Evolutionary conservation across 2,888 invertebrate genomes (phyloP).

Genomic region (Drosophila seclusa): DNA sequence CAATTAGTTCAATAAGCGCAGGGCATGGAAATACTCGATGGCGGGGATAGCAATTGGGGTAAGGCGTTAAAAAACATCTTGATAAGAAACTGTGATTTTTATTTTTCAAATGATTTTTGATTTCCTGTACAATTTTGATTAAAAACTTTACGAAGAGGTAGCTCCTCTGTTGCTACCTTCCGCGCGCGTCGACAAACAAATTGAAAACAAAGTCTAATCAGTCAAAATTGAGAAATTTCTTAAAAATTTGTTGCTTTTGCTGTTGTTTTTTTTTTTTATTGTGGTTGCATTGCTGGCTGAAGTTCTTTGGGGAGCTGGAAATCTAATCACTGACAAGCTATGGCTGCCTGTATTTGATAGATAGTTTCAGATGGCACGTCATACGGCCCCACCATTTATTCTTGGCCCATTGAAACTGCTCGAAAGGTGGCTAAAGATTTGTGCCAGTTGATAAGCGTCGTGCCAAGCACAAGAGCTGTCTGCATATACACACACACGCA

Average conservation of each 20-base stretch:
- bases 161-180: conserved; percentile 31
- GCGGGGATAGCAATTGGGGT: conserved; percentile 73
- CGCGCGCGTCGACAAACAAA: conserved; percentile 59
- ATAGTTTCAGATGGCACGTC: conserved; percentile 73
- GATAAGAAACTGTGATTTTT: conserved; percentile 82
- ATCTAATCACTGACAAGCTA: conserved; percentile 76
- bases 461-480: conserved; percentile 53
- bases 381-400: conserved; percentile 23
- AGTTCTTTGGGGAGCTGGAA: conserved; percentile 57
- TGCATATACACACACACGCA: not conserved
- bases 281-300: conserved; percentile 41
- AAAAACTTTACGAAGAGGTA: conserved; percentile 68
- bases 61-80: conserved; percentile 70
- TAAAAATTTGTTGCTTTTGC: conserved; percentile 33
- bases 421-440: conserved; percentile 54
- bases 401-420: conserved; percentile 35
- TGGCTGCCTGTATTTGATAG: conserved; percentile 77
- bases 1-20: not conserved
- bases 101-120: conserved; percentile 81
- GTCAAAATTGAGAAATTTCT: conserved; percentile 78
- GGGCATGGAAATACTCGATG: conserved; percentile 34
- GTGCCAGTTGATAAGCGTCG: conserved; percentile 50
- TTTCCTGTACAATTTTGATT: conserved; percentile 83
- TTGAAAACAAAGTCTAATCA: conserved; percentile 81
- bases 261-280: conserved; percentile 7